Evolutionary conservation across 2,888 invertebrate genomes (phyloP).

Genomic region (Caenorhabditis drosophilae): DNA sequence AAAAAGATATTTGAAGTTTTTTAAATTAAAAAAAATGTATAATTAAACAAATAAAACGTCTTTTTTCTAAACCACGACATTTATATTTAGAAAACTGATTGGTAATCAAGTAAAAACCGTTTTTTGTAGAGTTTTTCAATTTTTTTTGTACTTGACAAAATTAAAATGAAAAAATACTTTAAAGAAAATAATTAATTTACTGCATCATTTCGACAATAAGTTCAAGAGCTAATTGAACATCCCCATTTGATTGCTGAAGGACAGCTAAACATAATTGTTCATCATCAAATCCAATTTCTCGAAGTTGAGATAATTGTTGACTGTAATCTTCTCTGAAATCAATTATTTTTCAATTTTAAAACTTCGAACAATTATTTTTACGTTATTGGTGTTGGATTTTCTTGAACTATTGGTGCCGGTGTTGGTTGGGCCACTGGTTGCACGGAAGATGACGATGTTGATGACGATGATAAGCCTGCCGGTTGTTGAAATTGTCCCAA

Average conservation of each 20-base stretch:
- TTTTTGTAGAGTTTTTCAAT: too few species aligned
- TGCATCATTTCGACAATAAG: conserved; percentile 22
- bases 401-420: background rate
- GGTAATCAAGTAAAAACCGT: too few species aligned
- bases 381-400: background rate
- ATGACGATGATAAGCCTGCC: background rate
- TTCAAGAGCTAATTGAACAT: conserved; percentile 22
- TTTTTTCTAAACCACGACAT: background rate
- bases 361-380: too few species aligned
- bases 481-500: background rate
- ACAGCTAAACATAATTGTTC: conserved; percentile 15
- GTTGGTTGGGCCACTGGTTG: conserved; percentile 8
- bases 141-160: too few species aligned
- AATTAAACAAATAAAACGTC: background rate
- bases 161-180: too few species aligned
- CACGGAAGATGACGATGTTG: too few species aligned
- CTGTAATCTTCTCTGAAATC: conserved; percentile 10
- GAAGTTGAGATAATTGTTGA: conserved; percentile 6
- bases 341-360: too few species aligned
- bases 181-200: too few species aligned
- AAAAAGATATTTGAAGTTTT: background rate
- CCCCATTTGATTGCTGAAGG: conserved; percentile 20
- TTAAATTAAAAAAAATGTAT: background rate
- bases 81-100: too few species aligned
- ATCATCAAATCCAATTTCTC: conserved; percentile 27